phyloP scores from a whole-genome alignment of 2,113 vertebrate genomes.

The Pelecanus crispus region DNA sequence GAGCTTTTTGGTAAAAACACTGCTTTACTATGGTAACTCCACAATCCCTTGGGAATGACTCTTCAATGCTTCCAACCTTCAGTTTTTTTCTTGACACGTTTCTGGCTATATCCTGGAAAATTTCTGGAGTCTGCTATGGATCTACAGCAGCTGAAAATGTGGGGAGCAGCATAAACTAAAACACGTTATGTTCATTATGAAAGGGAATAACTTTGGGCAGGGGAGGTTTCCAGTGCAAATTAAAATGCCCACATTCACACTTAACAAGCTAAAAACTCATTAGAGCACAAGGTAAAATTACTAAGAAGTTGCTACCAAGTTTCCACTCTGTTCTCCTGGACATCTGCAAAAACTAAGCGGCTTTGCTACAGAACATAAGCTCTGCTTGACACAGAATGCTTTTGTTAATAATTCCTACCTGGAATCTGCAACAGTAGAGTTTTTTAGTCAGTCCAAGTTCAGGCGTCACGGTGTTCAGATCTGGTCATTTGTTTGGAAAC shows the following conservation, averaged over 20 bases:
- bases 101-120: not conserved
- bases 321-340: not conserved
- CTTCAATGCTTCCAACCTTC: not conserved
- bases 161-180: not conserved
- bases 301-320: not conserved
- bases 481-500: not conserved
- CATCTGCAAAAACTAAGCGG: not conserved
- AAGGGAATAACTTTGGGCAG: not conserved
- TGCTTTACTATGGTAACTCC: constrained; percentile 26
- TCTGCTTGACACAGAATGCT: not conserved
- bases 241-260: not conserved
- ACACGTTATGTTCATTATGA: not conserved
- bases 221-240: not conserved
- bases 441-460: not conserved
- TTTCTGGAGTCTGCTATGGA: not conserved
- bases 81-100: not conserved
- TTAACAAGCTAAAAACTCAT: not conserved
- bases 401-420: not conserved
- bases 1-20: constrained; percentile 22
- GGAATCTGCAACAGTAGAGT: not conserved
- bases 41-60: not conserved
- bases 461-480: not conserved
- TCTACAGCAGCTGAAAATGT: not conserved
- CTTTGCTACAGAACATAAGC: not conserved
- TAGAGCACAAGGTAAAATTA: not conserved